Conservation (phyloP, 2,797 vertebrate species). For the Scomberomorus guttatus region DNA sequence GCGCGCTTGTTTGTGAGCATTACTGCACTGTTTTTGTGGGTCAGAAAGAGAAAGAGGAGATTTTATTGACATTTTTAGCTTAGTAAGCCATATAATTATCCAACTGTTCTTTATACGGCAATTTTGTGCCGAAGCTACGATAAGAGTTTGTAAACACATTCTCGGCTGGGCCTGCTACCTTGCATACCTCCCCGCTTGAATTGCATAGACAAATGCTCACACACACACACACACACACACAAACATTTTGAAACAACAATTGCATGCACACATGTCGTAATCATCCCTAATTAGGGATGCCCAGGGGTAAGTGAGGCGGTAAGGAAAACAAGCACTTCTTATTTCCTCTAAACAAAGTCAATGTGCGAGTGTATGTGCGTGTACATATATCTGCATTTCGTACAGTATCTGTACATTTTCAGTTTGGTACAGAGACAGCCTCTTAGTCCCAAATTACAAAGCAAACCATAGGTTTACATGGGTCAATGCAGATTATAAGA, state of each 20-base stretch:
- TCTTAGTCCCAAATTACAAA: background rate
- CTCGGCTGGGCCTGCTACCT: conserved; percentile 23
- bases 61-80: conserved; percentile 17
- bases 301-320: conserved; percentile 56
- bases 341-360: conserved; percentile 35
- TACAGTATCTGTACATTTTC: background rate
- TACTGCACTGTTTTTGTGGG: background rate
- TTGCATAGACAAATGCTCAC: background rate
- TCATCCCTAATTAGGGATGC: conserved; percentile 69
- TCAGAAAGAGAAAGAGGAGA: background rate
- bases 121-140: conserved; percentile 24
- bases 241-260: conserved; percentile 49
- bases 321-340: conserved; percentile 67
- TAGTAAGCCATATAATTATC: conserved; percentile 28
- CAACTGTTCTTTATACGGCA: conserved; percentile 10
- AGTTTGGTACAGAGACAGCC: too few species aligned
- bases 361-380: conserved; percentile 7
- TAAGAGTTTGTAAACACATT: conserved; percentile 41
- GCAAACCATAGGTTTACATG: background rate
- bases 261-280: conserved; percentile 63
- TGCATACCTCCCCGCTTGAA: conserved; percentile 23
- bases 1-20: background rate
- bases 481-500: background rate
- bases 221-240: background rate
- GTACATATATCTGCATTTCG: background rate